Evolutionary conservation across 2,113 vertebrate genomes (phyloP).

Genomic region (Narcine bancroftii): DNA sequence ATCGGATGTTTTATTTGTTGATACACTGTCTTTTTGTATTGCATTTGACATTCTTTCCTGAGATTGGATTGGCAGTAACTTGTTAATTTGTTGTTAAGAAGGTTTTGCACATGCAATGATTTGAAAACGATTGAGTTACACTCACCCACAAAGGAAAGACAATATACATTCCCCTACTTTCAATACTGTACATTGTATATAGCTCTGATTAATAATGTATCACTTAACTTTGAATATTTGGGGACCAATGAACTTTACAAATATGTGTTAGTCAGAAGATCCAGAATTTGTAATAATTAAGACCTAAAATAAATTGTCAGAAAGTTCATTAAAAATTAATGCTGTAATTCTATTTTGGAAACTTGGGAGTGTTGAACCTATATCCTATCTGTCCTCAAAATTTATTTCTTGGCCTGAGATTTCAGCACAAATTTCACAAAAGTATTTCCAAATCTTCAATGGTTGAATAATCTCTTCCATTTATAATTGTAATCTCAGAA

Average conservation of each 20-base stretch:
- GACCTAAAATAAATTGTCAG: background rate
- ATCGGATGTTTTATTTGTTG: background rate
- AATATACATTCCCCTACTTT: background rate
- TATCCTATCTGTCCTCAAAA: background rate
- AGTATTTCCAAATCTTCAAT: background rate
- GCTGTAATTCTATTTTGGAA: background rate
- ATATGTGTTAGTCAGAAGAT: background rate
- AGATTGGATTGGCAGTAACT: background rate
- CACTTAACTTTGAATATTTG: background rate
- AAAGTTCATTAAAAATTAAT: background rate
- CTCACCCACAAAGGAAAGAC: background rate
- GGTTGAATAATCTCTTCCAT: background rate
- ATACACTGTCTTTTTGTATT: background rate
- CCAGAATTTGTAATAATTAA: background rate
- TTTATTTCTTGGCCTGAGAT: background rate
- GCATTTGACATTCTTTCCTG: background rate
- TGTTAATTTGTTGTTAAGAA: too few species aligned
- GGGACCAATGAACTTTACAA: background rate
- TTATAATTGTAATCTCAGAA: background rate
- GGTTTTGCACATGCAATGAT: background rate
- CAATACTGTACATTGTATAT: background rate
- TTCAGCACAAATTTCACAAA: background rate
- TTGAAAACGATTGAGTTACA: background rate
- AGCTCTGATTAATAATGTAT: background rate
- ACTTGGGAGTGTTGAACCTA: too few species aligned